phyloP scores from a whole-genome alignment of 2,888 invertebrate genomes.

The Drosophila paucipuncta region DNA sequence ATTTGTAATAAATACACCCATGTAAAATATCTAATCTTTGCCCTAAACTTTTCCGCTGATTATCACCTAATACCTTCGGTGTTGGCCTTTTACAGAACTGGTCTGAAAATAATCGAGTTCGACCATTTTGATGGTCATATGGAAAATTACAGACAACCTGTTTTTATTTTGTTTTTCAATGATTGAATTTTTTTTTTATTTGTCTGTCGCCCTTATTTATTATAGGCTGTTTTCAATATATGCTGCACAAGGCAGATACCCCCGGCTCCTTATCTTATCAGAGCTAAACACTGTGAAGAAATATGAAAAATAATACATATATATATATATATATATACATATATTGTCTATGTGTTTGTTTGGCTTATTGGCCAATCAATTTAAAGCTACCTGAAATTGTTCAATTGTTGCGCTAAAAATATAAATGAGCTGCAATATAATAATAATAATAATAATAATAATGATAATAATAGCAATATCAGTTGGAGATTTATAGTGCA shows the following conservation, averaged over 20 bases:
- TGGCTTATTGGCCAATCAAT: slow-evolving; percentile 24
- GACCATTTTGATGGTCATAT: slow-evolving; percentile 43
- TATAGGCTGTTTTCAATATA: slow-evolving; percentile 45
- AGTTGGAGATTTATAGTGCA: neutral
- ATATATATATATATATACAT: neutral
- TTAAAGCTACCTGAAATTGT: slow-evolving; percentile 40
- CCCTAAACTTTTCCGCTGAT: slow-evolving; percentile 42
- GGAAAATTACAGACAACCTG: slow-evolving; percentile 71
- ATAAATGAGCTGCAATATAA: slow-evolving; percentile 43
- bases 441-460: slow-evolving; percentile 22
- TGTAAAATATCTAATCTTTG: slow-evolving; percentile 29
- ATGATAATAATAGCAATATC: slow-evolving; percentile 8
- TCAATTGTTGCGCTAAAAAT: slow-evolving; percentile 54
- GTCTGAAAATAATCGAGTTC: slow-evolving; percentile 47
- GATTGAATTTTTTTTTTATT: slow-evolving; percentile 6
- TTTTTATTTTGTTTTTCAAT: slow-evolving; percentile 30
- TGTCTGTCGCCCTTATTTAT: neutral
- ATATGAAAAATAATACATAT: neutral
- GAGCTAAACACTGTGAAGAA: neutral
- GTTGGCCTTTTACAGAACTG: slow-evolving; percentile 66
- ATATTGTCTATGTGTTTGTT: neutral
- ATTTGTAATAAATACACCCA: neutral
- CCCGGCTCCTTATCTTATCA: slow-evolving; percentile 49
- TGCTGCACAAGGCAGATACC: slow-evolving; percentile 23
- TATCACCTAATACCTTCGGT: slow-evolving; percentile 6